Evolutionary conservation across 2,888 invertebrate genomes (phyloP), one percentile per base, ranked within the genome.

Genomic region (Ormyrus thymus): DNA sequence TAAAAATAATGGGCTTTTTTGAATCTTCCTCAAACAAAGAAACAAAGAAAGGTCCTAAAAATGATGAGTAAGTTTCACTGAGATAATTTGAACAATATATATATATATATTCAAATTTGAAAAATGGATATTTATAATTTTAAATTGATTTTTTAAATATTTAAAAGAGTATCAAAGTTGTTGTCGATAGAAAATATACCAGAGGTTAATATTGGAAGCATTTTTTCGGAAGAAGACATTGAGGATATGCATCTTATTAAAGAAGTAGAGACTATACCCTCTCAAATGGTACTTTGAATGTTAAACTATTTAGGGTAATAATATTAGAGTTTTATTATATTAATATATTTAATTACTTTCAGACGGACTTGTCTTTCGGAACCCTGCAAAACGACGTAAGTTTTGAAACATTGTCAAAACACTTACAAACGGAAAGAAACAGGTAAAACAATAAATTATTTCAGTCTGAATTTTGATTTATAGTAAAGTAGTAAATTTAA

Each of bases 181-280:
- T 29, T 29, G 29, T 29, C 29, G 29, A 29, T 29, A 11, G 55
- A 55, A 68, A n/a, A 53, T 2, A 8, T 68, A n/a, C 13, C 10
- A 45, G 66, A 68, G 1, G 55, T 68, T 9, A 45, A 68, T 45
- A 68, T 68, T 68, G 8, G 11, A 55, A 68, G n/a, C 7, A 7
- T 68, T 43, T 53, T 68, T 45, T 29, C 53, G 10, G n/a, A n/a
- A 51, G 46, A 29, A 29, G 43, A 43, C 13, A 9, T 45, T 13
- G 51, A 62, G 53, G 69, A 69, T 58, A 10, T 58, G 8, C 69
- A 69, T 43, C 69, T 58, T 15, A 69, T 69, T 48, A 10, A 45
- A 9, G 69, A 69, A 69, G n/a, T 48, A 56, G 56, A 29, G 3
- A 58, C 6, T 13, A 1, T 13, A 29, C 29, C 29, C 29, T 29